Conservation (phyloP, 2,113 vertebrate genomes). For the Arvicanthis niloticus region DNA sequence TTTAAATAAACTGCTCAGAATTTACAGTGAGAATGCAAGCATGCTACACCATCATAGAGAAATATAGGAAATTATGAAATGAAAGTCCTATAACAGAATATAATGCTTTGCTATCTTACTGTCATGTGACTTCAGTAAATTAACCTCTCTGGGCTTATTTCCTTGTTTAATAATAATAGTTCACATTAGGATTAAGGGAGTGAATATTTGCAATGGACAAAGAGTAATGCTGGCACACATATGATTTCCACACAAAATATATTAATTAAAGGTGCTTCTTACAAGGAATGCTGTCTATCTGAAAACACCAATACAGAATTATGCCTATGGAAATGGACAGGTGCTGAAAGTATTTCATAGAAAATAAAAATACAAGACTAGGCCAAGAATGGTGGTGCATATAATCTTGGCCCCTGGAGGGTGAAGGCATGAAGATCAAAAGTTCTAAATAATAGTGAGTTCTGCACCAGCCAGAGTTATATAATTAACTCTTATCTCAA, state of each 20-base stretch:
- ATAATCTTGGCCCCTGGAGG: not conserved
- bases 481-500: not conserved
- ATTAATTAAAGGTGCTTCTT: not conserved
- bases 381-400: not conserved
- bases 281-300: not conserved
- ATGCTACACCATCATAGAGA: not conserved
- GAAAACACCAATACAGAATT: not conserved
- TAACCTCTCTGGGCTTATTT: not conserved
- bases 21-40: not conserved
- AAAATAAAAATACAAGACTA: constrained; percentile 35
- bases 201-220: constrained; percentile 14
- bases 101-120: not conserved
- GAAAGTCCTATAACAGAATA: not conserved
- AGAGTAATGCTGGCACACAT: not conserved
- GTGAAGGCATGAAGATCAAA: not conserved
- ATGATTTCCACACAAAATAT: constrained; percentile 34
- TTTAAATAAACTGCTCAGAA: constrained; percentile 55
- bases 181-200: constrained; percentile 17
- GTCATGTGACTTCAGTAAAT: not conserved
- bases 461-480: not conserved
- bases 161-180: not conserved
- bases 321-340: not conserved
- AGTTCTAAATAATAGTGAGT: not conserved
- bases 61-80: constrained; percentile 26
- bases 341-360: not conserved